phyloP scores from a whole-genome alignment of 2,797 vertebrate species.

The Heliangelus exortis region DNA sequence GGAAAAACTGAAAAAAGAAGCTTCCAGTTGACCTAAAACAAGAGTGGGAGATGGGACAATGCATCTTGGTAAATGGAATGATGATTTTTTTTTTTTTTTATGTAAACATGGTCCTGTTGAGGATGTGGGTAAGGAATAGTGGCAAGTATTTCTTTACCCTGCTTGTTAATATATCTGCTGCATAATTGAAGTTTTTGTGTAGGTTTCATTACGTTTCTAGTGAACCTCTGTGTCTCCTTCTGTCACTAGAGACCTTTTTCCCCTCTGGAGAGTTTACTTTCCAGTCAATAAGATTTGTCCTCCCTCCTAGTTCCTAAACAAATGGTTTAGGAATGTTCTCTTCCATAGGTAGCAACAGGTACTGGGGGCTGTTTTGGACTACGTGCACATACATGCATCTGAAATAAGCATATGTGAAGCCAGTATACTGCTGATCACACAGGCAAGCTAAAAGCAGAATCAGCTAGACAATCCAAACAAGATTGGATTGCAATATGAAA shows the following conservation, averaged over 20 bases:
- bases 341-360: background rate
- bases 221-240: background rate
- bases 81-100: background rate
- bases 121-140: background rate
- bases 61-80: background rate
- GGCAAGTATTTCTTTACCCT: background rate
- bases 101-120: background rate
- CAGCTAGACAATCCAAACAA: background rate
- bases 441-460: background rate
- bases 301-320: background rate
- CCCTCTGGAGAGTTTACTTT: background rate
- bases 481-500: background rate
- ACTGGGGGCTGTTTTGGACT: background rate
- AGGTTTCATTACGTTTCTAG: background rate
- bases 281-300: background rate
- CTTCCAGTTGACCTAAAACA: constrained; percentile 63
- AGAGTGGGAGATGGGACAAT: background rate
- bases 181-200: background rate
- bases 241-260: background rate
- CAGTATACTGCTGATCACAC: background rate
- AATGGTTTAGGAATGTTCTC: background rate
- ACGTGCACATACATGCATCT: background rate
- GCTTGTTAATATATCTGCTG: background rate
- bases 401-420: background rate
- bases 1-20: constrained; percentile 84